Evolutionary conservation across 2,113 vertebrate genomes (phyloP).

Genomic region (Danio rerio): DNA sequence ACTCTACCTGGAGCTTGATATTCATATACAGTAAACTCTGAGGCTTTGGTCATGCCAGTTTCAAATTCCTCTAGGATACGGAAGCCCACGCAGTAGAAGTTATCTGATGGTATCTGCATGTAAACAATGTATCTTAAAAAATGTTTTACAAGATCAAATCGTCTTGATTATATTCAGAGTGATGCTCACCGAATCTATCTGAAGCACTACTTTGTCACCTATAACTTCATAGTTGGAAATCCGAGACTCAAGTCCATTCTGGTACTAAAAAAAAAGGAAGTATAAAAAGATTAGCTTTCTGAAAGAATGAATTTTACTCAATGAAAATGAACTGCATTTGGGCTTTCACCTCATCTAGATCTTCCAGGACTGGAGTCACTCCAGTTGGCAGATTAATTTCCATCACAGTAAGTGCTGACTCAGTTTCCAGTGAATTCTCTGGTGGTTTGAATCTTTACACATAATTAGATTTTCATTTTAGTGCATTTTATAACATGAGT

Average conservation of each 20-base stretch:
- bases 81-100: slow-evolving; percentile 80
- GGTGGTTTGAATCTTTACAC: slow-evolving; percentile 81
- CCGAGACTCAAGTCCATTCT: slow-evolving; percentile 74
- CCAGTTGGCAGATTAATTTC: slow-evolving; percentile 89
- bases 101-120: slow-evolving; percentile 77
- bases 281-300: slow-evolving; percentile 21
- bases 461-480: slow-evolving; percentile 22
- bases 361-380: slow-evolving; percentile 78
- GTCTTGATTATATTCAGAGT: neutral
- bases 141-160: neutral
- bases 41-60: slow-evolving; percentile 77
- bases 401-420: slow-evolving; percentile 86
- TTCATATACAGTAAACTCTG: slow-evolving; percentile 83
- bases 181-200: slow-evolving; percentile 73
- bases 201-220: slow-evolving; percentile 81
- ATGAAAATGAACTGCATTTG: neutral
- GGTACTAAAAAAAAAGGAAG: slow-evolving; percentile 75
- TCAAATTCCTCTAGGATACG: slow-evolving; percentile 77
- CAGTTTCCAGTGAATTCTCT: slow-evolving; percentile 65
- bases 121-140: neutral
- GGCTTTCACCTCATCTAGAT: slow-evolving; percentile 79
- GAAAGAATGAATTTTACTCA: neutral
- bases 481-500: neutral
- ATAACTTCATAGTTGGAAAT: slow-evolving; percentile 82
- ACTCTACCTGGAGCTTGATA: slow-evolving; percentile 79